A percentile compares a stretch with the other conserved stretches of the same genome.
Evolutionary conservation across 2,888 invertebrate species (phyloP).

Genomic region (Anthrax anthrax): DNA sequence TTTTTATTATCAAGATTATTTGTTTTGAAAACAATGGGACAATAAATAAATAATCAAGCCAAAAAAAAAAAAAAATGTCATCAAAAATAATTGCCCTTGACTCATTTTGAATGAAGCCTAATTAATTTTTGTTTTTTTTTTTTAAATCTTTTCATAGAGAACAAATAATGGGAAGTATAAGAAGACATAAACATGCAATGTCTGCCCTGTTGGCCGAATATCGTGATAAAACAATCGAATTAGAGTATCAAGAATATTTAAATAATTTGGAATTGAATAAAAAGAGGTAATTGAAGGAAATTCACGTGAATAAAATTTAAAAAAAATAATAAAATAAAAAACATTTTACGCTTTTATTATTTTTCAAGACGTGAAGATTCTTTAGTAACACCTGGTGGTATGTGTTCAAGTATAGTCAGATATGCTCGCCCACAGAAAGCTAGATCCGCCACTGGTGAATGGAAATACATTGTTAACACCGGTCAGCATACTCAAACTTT

Average conservation of each 20-base stretch:
- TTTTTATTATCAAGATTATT: no score
- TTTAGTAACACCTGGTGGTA: slow-evolving; percentile 46
- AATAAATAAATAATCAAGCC: no score
- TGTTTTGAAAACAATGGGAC: no score
- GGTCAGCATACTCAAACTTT: slow-evolving; percentile 73
- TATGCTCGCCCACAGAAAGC: slow-evolving; percentile 70
- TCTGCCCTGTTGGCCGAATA: slow-evolving; percentile 57
- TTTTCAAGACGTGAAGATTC: slow-evolving; percentile 44
- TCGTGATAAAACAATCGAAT: slow-evolving; percentile 41
- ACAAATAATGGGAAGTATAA: slow-evolving; percentile 50
- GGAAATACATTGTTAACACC: slow-evolving; percentile 78
- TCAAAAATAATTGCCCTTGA: no score
- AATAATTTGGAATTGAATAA: slow-evolving; percentile 25
- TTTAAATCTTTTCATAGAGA: slow-evolving; percentile 35
- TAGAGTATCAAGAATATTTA: slow-evolving; percentile 26
- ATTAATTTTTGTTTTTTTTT: not conserved
- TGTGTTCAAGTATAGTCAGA: slow-evolving; percentile 65
- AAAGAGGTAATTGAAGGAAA: slow-evolving; percentile 19
- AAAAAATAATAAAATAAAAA: no score
- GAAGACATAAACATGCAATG: slow-evolving; percentile 53
- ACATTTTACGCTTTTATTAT: no score
- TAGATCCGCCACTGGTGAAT: slow-evolving; percentile 61
- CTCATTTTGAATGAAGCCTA: not conserved
- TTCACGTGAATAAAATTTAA: not conserved
- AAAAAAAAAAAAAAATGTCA: no score